Conservation (phyloP, 1,140 invertebrate genomes). For the Eufriesea mexicana region DNA sequence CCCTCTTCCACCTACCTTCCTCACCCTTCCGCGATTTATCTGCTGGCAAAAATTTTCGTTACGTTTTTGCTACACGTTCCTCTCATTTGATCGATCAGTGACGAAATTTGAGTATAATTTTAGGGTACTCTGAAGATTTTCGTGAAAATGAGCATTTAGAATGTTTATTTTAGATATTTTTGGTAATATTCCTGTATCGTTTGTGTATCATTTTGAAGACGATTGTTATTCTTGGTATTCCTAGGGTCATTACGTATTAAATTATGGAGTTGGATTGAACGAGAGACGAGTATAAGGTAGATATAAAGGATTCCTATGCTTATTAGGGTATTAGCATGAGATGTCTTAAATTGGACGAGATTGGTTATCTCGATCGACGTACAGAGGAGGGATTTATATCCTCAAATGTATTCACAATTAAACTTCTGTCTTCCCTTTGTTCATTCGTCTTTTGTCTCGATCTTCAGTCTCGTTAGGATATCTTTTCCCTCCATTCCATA, state of each 20-base stretch:
- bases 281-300: background rate
- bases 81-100: no score
- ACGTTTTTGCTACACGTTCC: no score
- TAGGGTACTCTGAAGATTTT: no score
- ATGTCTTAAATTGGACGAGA: background rate
- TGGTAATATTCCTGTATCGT: no score
- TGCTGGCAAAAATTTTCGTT: no score
- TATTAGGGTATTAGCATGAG: background rate
- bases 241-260: background rate
- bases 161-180: no score
- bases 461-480: background rate
- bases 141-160: no score
- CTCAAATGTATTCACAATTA: constrained; percentile 8
- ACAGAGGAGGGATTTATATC: background rate
- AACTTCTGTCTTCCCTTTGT: background rate
- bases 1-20: no score
- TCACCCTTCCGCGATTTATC: background rate
- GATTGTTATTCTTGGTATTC: background rate
- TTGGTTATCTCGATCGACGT: background rate
- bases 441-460: background rate
- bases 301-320: background rate
- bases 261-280: no score
- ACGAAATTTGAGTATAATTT: no score
- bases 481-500: background rate
- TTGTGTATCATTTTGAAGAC: no score